Base-by-base conservation (phyloP, 2,113 vertebrate genomes). In the Labeo catla region DNA sequence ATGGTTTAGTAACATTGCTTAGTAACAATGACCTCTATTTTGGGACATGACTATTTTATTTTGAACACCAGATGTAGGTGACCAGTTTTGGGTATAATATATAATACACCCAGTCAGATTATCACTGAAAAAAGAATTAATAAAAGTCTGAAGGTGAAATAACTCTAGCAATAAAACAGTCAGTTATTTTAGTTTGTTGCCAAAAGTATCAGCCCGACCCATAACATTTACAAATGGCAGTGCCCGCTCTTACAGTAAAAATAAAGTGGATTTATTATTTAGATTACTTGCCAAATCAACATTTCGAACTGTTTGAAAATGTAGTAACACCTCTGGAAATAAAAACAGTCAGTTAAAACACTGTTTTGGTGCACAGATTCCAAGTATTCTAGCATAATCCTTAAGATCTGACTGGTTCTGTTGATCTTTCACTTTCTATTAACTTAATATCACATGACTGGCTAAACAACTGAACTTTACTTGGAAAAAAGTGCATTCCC, bases 351-450 rank as follows among this genome's bases (percentile, higher is more conserved):
- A 19, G 52, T 74, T 74, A 13, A 74, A 50, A 74, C 43, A 3
- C 4, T 49, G 43, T 74, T 74, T n/a, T 49, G 72, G 21, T 49
- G 2, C 45, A 23, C 49, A 54, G 47, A 76, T 21, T 72, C 12
- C 11, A 84, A 47, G 2, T 15, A 54, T 36, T 34, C 28, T 34
- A 11, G 49, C 52, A 54, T 49, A 28, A 13, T 54, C 49, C 49
- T 52, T 10, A 23, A 49, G 43, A 49, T 76, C 72, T 45, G 4
- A 34, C 23, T 47, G 15, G 28, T 1, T n/a, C 13, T 28, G n/a
- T 19, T 23, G 2, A 39, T 43, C 39, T 87, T 84, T 88, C 68
- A 21, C 66, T 81, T 82, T 81, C 83, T 81, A 54, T 85, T 23
- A 36, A 8, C 11, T 21, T 47, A 15, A 1, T 70, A 50, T 81